Percentiles rank a stretch among this genome's conserved stretches.
Evolutionary conservation across 2,113 vertebrate genomes (phyloP).

Genomic region (Saccopteryx leptura): DNA sequence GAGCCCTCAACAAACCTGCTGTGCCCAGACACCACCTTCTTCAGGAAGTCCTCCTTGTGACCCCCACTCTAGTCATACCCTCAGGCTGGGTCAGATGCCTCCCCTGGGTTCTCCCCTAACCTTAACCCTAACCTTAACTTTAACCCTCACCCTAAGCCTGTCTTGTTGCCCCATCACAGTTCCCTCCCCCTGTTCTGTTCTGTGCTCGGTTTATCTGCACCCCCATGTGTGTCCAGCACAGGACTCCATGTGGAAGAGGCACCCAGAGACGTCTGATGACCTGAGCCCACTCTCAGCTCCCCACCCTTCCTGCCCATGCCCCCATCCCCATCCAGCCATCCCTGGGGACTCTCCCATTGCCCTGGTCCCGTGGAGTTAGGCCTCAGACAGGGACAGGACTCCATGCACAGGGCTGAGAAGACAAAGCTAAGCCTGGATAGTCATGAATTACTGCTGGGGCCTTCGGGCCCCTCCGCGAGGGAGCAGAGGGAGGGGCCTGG

Average conservation of each 20-base stretch:
- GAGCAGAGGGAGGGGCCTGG: not conserved
- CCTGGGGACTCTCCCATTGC: not conserved
- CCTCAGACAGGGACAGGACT: not conserved
- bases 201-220: not conserved
- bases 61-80: not conserved
- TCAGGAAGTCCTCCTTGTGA: not conserved
- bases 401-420: not conserved
- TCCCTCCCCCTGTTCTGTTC: not conserved
- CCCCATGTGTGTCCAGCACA: not conserved
- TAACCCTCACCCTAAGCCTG: not conserved
- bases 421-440: not conserved
- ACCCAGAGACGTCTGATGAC: not conserved
- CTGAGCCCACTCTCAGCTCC: not conserved
- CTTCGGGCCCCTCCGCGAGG: not conserved
- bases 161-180: not conserved
- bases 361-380: not conserved
- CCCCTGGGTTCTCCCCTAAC: not conserved
- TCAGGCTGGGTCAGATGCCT: not conserved
- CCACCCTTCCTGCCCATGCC: not conserved
- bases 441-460: not conserved
- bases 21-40: not conserved
- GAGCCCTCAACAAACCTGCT: not conserved
- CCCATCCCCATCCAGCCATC: not conserved
- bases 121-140: not conserved
- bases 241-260: not conserved